Percentiles rank a stretch among this genome's conserved stretches.
Conservation (phyloP, 2,888 invertebrate genomes). For the Sepioteuthis lessoniana region DNA sequence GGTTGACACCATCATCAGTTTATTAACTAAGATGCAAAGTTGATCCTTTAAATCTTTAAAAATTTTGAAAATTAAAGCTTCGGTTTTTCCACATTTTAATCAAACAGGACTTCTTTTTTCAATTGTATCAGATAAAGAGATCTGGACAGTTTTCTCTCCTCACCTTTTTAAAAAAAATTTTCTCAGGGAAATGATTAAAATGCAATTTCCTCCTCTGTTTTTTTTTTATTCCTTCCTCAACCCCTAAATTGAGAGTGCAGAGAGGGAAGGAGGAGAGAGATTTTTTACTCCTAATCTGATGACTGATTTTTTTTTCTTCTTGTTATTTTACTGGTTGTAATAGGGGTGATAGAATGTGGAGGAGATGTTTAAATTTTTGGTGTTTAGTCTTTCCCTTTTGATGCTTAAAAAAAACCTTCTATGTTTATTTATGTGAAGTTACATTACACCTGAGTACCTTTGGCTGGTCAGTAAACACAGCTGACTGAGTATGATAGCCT, state of each 20-base stretch:
- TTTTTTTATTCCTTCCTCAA: not conserved
- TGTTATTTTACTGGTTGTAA: not conserved
- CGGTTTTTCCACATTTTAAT: no score
- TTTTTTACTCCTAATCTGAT: not conserved
- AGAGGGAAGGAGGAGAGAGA: not conserved
- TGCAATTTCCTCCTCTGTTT: not conserved
- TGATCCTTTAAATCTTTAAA: no score
- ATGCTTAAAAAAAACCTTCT: not conserved
- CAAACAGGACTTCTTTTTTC: no score
- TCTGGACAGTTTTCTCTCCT: no score
- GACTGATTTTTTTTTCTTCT: conserved; percentile 33
- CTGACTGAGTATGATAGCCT: not conserved
- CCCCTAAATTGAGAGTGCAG: not conserved
- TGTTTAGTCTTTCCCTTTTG: not conserved
- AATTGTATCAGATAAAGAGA: no score
- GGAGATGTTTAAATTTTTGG: not conserved
- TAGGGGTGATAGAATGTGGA: not conserved
- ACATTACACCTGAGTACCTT: not conserved
- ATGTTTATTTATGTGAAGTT: not conserved
- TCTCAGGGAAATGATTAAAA: no score
- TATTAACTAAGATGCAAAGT: no score
- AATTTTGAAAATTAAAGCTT: no score
- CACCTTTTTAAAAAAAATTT: no score
- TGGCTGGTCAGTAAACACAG: conserved; percentile 14
- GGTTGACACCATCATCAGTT: no score